Percentiles rank a stretch among this genome's conserved stretches.
Conservation (phyloP, 2,888 invertebrate species). For the Calliopum simillimum region DNA sequence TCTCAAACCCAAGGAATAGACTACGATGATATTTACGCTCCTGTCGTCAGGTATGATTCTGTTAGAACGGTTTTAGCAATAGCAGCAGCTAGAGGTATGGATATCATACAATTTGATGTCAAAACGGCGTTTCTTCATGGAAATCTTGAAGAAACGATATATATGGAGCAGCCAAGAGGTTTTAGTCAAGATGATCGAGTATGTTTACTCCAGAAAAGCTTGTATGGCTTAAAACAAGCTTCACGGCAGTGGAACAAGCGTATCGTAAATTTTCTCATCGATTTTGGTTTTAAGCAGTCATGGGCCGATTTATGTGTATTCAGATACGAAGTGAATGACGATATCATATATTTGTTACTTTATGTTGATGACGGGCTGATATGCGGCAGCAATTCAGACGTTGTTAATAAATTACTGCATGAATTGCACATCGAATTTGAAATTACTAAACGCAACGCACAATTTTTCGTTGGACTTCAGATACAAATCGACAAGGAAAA, state of each 20-base stretch:
- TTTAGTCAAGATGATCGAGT: conserved; percentile 1
- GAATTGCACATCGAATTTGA: not conserved
- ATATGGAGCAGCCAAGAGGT: not conserved
- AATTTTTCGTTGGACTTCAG: not conserved
- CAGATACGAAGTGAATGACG: not conserved
- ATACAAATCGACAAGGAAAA: not conserved
- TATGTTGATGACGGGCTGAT: not conserved
- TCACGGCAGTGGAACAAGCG: too few species aligned
- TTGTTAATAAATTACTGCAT: not conserved
- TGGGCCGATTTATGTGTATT: too few species aligned
- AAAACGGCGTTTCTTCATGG: conserved; percentile 47
- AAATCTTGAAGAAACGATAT: too few species aligned
- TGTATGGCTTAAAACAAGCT: too few species aligned
- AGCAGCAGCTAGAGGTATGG: conserved; percentile 38
- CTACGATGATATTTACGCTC: conserved; percentile 45
- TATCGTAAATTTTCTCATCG: too few species aligned
- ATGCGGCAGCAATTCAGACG: not conserved
- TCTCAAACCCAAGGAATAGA: conserved; percentile 45
- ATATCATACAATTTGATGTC: conserved; percentile 44
- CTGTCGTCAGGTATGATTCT: conserved; percentile 44
- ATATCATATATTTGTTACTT: too few species aligned
- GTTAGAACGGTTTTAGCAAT: conserved; percentile 41
- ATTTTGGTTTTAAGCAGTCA: too few species aligned
- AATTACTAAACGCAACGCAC: not conserved
- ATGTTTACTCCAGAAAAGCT: not conserved